A percentile compares a stretch with the other conserved stretches of the same genome.
These are phyloP conservation scores for Stegostoma tigrinum DNA, from an alignment of 2,113 vertebrate genomes.

Conservation along the genomic window DNA sequence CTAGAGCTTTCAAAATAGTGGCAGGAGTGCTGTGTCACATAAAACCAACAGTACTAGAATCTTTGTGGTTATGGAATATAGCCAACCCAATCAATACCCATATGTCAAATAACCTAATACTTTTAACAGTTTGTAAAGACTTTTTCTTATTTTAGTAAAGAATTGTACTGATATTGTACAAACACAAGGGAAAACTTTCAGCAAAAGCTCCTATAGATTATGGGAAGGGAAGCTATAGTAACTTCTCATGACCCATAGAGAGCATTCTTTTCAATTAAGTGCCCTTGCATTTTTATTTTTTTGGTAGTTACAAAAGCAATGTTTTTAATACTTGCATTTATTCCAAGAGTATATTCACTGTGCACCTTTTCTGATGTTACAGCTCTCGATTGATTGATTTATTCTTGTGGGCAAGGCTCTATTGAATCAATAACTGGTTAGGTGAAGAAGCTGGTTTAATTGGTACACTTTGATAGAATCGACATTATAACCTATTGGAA, in stretches of 20 bases:
- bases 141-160: constrained; percentile 48
- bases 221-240: constrained; percentile 39
- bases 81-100: constrained; percentile 46
- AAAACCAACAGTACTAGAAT: constrained; percentile 39
- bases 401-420: background rate
- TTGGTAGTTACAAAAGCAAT: background rate
- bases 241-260: background rate
- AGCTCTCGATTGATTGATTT: background rate
- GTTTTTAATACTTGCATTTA: constrained; percentile 15
- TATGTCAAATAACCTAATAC: constrained; percentile 50
- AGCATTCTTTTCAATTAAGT: constrained; percentile 22
- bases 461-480: constrained; percentile 30
- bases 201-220: constrained; percentile 54
- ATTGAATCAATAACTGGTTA: constrained; percentile 35
- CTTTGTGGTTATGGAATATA: constrained; percentile 45
- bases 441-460: background rate
- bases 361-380: background rate
- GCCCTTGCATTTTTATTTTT: background rate
- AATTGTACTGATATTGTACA: constrained; percentile 50
- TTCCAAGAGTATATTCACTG: background rate
- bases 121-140: constrained; percentile 52
- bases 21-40: constrained; percentile 39
- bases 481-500: constrained; percentile 4
- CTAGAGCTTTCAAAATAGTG: constrained; percentile 47
- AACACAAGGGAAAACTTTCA: constrained; percentile 48